Evolutionary conservation across 1,140 invertebrate genomes (phyloP).

Genomic region (Colletes gigas): DNA sequence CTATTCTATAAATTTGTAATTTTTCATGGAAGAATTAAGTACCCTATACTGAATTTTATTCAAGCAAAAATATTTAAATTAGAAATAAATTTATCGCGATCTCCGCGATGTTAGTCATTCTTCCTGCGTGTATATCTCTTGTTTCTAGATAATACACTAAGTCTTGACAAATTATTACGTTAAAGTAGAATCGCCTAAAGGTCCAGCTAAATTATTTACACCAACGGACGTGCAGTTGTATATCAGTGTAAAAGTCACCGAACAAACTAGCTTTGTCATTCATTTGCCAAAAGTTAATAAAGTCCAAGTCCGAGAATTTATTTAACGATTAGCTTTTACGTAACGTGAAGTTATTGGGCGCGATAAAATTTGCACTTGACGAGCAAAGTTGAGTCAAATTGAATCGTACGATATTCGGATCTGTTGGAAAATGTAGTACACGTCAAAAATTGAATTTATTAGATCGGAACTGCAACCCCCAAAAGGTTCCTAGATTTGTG

Average conservation of each 20-base stretch:
- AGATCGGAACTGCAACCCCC: no score
- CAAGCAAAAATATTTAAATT: no score
- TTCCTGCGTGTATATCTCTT: neutral
- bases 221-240: neutral
- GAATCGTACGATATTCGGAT: no score
- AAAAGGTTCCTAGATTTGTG: no score
- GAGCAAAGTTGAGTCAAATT: neutral
- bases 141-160: neutral
- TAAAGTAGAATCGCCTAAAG: neutral
- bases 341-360: conserved; percentile 10
- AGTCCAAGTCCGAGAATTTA: conserved; percentile 17
- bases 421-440: no score
- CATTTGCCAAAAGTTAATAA: conserved; percentile 1
- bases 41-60: no score
- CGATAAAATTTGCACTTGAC: conserved; percentile 4
- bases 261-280: neutral
- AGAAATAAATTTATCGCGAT: no score
- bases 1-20: no score
- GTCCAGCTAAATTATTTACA: conserved; percentile 1
- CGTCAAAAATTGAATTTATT: no score
- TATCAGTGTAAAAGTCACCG: neutral
- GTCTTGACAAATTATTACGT: neutral
- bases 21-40: no score
- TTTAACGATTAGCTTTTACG: conserved; percentile 3
- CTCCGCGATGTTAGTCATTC: no score